Conservation (phyloP, 2,888 invertebrate species). For the Epicampocera succincta region DNA sequence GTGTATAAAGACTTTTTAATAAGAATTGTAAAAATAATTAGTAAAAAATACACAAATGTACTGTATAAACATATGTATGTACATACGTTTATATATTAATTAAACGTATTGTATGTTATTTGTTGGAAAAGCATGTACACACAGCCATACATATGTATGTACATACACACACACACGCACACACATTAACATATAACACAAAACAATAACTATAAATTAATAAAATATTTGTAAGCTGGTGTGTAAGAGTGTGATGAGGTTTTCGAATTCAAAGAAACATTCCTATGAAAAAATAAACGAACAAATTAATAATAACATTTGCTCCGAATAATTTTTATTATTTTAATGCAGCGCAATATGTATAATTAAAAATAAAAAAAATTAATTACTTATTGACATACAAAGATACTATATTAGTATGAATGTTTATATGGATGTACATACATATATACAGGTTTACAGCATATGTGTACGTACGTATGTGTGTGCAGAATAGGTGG, state of each 20-base stretch:
- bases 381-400: slow-evolving; percentile 40
- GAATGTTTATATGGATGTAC: neutral
- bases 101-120: slow-evolving; percentile 65
- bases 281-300: slow-evolving; percentile 30
- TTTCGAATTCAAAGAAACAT: slow-evolving; percentile 19
- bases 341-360: slow-evolving; percentile 72
- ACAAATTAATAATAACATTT: slow-evolving; percentile 62
- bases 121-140: slow-evolving; percentile 35
- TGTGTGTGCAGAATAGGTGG: too few species aligned
- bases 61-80: too few species aligned
- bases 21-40: slow-evolving; percentile 66
- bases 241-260: neutral
- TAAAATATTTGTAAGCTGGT: slow-evolving; percentile 1
- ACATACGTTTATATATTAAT: slow-evolving; percentile 60
- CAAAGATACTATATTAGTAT: neutral
- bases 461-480: too few species aligned
- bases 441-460: slow-evolving; percentile 8
- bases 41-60: slow-evolving; percentile 64
- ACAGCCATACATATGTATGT: too few species aligned
- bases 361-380: slow-evolving; percentile 68
- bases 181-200: slow-evolving; percentile 3
- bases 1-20: slow-evolving; percentile 13
- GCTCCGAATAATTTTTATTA: slow-evolving; percentile 69
- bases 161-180: too few species aligned
- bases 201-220: slow-evolving; percentile 48